phyloP scores from a whole-genome alignment of 2,113 vertebrate species.

The Tilapia sparmanii region DNA sequence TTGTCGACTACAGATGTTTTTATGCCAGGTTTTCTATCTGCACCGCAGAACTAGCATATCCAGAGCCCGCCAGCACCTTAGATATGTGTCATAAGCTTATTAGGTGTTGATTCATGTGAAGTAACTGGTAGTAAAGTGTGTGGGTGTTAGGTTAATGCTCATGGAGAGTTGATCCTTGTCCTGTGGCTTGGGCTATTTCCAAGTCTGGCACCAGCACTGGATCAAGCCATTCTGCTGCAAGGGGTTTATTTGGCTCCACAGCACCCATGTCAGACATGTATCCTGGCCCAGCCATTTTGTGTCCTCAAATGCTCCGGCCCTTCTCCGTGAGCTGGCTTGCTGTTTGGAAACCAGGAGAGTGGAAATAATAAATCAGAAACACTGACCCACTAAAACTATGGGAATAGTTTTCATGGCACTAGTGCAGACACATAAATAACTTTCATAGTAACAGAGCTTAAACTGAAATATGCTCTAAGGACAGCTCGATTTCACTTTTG shows the following conservation, averaged over 20 bases:
- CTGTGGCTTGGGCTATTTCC: constrained; percentile 55
- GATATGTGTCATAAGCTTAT: constrained; percentile 26
- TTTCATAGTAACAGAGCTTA: background rate
- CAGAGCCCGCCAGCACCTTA: background rate
- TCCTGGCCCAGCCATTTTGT: constrained; percentile 48
- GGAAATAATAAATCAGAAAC: constrained; percentile 54
- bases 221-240: constrained; percentile 48
- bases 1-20: background rate
- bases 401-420: constrained; percentile 40
- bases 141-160: constrained; percentile 47
- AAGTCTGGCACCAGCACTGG: constrained; percentile 46
- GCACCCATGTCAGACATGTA: constrained; percentile 52
- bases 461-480: background rate
- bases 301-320: constrained; percentile 48
- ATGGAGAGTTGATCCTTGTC: constrained; percentile 57
- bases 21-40: background rate
- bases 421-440: constrained; percentile 36
- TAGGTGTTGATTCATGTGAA: constrained; percentile 41
- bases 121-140: constrained; percentile 41
- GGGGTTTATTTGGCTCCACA: constrained; percentile 59
- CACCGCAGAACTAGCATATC: background rate
- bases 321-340: constrained; percentile 14
- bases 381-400: constrained; percentile 41
- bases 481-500: background rate
- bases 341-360: constrained; percentile 37